Conservation (phyloP, 2,113 vertebrate species). For the Hippolais icterina region DNA sequence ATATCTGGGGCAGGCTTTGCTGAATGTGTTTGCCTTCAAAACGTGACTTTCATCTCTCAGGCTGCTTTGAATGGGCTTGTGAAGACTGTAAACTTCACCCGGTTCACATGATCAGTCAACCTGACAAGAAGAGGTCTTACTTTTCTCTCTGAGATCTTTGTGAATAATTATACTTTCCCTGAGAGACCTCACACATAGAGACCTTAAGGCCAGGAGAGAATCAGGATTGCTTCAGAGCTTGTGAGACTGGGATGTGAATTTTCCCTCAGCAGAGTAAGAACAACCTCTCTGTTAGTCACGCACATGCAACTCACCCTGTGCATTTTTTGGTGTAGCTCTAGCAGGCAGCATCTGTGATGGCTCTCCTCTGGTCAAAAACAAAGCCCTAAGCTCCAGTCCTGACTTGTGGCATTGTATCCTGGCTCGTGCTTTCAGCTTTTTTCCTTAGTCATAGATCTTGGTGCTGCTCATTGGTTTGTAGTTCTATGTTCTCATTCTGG, state of each 20-base stretch:
- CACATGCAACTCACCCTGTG: neutral
- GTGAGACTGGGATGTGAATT: neutral
- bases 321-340: neutral
- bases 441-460: neutral
- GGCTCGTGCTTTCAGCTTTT: neutral
- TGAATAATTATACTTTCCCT: neutral
- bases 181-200: neutral
- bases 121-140: neutral
- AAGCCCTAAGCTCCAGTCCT: neutral
- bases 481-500: neutral
- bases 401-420: neutral
- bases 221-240: neutral
- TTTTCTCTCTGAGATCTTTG: slow-evolving; percentile 16
- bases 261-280: neutral
- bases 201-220: neutral
- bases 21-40: neutral
- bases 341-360: neutral
- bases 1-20: neutral
- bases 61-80: neutral
- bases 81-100: neutral
- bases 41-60: neutral
- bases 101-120: neutral
- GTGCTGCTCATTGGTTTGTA: neutral
- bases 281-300: neutral
- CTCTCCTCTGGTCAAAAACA: neutral